A percentile compares a stretch with the other conserved stretches of the same genome.
Evolutionary conservation across 2,113 vertebrate genomes (phyloP).

Genomic region (Polypterus bichir): DNA sequence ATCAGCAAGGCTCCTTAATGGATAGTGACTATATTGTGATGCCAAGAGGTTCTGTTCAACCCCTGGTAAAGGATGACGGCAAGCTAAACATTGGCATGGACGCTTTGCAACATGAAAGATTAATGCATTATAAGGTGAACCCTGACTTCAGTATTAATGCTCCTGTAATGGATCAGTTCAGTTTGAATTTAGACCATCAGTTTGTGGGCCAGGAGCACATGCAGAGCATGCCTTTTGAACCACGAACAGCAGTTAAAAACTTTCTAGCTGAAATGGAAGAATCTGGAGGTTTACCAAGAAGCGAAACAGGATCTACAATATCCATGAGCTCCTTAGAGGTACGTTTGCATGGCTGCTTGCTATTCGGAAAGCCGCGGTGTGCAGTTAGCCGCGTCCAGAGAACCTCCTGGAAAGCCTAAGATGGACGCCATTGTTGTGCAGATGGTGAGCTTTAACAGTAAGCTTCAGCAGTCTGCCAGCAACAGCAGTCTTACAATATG

Average conservation of each 20-base stretch:
- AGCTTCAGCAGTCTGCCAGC: too few relatives aligned
- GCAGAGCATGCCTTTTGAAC: constrained; percentile 88
- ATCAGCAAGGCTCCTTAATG: constrained; percentile 80
- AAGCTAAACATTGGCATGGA: constrained; percentile 93
- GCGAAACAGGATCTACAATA: constrained; percentile 96
- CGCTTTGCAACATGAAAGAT: constrained; percentile 81
- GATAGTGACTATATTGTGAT: constrained; percentile 97
- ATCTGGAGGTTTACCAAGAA: constrained; percentile 74
- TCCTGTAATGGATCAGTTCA: constrained; percentile 85
- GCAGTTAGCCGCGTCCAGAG: too few relatives aligned
- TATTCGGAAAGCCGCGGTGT: too few relatives aligned
- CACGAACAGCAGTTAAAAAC: constrained; percentile 95
- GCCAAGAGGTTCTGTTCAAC: constrained; percentile 72
- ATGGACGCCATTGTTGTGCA: too few relatives aligned
- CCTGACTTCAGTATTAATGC: constrained; percentile 84
- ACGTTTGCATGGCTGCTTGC: constrained; percentile 25
- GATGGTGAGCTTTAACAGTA: too few relatives aligned
- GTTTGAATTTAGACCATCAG: constrained; percentile 79
- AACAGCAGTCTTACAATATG: too few relatives aligned
- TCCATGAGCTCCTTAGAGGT: constrained; percentile 98
- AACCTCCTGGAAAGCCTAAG: too few relatives aligned
- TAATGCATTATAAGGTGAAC: constrained; percentile 93
- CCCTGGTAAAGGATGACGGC: constrained; percentile 80
- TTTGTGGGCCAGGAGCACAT: constrained; percentile 80
- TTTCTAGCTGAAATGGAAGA: constrained; percentile 97